Evolutionary conservation across 2,888 invertebrate species (phyloP).

Genomic region (Hemistola chrysoprasaria): DNA sequence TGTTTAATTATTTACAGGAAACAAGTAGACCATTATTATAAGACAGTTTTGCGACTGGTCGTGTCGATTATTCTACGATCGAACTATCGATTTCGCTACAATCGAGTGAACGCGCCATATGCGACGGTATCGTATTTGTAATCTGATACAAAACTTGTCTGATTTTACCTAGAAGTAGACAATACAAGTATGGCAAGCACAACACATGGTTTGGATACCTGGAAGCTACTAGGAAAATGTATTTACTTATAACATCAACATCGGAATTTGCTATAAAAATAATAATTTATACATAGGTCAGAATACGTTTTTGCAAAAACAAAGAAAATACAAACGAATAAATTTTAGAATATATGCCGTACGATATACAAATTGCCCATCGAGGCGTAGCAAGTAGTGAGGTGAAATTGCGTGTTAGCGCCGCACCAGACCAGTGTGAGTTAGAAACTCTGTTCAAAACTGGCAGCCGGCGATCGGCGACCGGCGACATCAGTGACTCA

Average conservation of each 20-base stretch:
- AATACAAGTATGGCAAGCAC: constrained; percentile 23
- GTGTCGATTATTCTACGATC: constrained; percentile 56
- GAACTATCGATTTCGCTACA: constrained; percentile 62
- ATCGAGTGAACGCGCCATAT: constrained; percentile 64
- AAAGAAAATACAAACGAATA: constrained; percentile 35
- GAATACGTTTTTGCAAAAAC: background rate
- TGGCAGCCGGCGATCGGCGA: constrained; percentile 41
- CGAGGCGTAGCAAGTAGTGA: constrained; percentile 65
- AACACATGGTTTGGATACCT: constrained; percentile 15
- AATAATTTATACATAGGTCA: background rate
- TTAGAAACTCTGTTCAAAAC: constrained; percentile 56
- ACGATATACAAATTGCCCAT: constrained; percentile 62
- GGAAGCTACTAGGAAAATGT: background rate
- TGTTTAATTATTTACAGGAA: too few relatives aligned
- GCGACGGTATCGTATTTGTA: constrained; percentile 58
- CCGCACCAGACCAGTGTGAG: constrained; percentile 59
- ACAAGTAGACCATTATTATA: too few relatives aligned
- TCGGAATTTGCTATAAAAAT: too few relatives aligned
- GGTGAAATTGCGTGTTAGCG: constrained; percentile 69
- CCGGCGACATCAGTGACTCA: constrained; percentile 57
- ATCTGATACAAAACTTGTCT: constrained; percentile 57
- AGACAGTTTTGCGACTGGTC: constrained; percentile 43
- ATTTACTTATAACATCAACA: too few relatives aligned
- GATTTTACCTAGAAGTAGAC: constrained; percentile 44
- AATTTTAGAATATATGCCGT: constrained; percentile 47